Evolutionary conservation across 2,888 invertebrate species (phyloP), one percentile per base, ranked within the genome.

Genomic region (Stenoptilia bipunctidactyla): DNA sequence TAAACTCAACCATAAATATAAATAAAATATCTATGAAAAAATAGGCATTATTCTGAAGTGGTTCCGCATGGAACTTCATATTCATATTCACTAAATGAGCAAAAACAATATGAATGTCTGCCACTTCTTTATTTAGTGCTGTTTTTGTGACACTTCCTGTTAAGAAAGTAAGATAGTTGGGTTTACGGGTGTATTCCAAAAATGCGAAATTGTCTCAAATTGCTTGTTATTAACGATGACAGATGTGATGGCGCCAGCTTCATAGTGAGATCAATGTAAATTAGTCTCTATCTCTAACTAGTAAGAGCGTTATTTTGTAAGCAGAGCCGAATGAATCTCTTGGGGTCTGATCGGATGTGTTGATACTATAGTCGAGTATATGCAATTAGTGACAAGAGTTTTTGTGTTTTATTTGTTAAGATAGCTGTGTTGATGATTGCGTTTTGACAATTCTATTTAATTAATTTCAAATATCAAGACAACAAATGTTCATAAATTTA

Each of bases 151-250:
- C 51, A 71, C 76, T 77, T 82, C 82, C 82, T 77, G 79, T 58
- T 58, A 58, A 55, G 62, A 64, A 66, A 69, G 64, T 45, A 72
- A 69, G 75, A 75, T 70, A 77, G 76, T 66, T 71, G 72, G 69
- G 59, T 65, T 66, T 69, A 68, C 64, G 59, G 54, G 53, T 61
- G 59, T 66, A 79, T 80, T 79, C 71, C 65, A 76, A 82, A 82
- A 75, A 82, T 80, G 74, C 77, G 63, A 72, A 80, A 80, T 80
- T 80, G 76, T 58, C 74, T 79, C 76, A 77, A 80, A 82, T 82
- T 80, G 80, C 77, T 76, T 70, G 70, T 79, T 82, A 76, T 80
- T 79, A 82, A 80, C 76, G 76, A 82, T 80, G 82, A 82, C 80
- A 80, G 80, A 82, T 82, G 82, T 72, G 68, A 69, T 76, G 70